These are phyloP conservation scores for Autographa pulchrina DNA, from an alignment of 2,888 invertebrate species.

Conservation along the genomic window DNA sequence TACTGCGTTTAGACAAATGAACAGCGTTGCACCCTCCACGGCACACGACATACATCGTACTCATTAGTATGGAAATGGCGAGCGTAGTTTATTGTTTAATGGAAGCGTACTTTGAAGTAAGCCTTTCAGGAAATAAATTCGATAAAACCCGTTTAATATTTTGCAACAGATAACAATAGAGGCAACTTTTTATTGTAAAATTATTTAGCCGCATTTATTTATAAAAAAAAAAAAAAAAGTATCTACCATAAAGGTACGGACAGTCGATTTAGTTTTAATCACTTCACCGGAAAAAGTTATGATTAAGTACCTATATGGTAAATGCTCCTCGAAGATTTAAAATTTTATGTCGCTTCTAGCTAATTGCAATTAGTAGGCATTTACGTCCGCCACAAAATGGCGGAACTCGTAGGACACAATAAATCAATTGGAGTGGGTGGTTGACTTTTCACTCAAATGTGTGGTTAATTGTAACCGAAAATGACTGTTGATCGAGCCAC, in stretches of 20 bases:
- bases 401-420: conserved; percentile 87
- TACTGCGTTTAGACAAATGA: conserved; percentile 88
- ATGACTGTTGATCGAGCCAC: conserved; percentile 89
- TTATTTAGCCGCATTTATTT: too few species aligned
- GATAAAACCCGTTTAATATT: too few species aligned
- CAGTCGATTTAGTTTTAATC: too few species aligned
- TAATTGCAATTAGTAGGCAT: conserved; percentile 58
- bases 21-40: conserved; percentile 84
- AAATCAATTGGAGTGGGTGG: conserved; percentile 90
- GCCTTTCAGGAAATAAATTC: too few species aligned
- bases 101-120: conserved; percentile 21
- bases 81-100: conserved; percentile 18
- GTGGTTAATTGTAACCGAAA: conserved; percentile 90
- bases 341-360: conserved; percentile 63
- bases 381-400: conserved; percentile 84
- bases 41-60: conserved; percentile 74
- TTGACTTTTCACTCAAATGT: conserved; percentile 90
- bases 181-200: too few species aligned
- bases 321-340: neutral
- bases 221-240: too few species aligned
- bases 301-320: too few species aligned
- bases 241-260: too few species aligned
- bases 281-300: too few species aligned
- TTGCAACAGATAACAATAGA: too few species aligned
- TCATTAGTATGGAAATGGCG: conserved; percentile 52